These are phyloP conservation scores for Mimas tiliae DNA, from an alignment of 2,888 invertebrate species.

Conservation along the genomic window DNA sequence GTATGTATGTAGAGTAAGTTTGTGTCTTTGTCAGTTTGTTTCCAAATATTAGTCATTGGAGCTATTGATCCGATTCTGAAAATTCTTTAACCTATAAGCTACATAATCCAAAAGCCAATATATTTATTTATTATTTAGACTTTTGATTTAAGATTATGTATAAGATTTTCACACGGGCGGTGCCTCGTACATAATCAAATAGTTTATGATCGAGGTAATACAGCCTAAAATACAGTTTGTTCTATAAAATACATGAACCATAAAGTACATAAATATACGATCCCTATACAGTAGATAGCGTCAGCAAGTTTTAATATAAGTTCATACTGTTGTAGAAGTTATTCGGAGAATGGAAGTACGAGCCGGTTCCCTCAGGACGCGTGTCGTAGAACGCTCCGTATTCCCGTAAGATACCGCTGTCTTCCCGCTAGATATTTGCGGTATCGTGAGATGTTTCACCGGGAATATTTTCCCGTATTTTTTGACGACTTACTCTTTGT, in stretches of 20 bases:
- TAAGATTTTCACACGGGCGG: too few relatives aligned
- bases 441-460: background rate
- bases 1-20: too few relatives aligned
- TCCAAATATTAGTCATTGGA: too few relatives aligned
- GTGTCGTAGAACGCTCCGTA: constrained; percentile 6
- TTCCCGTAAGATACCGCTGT: constrained; percentile 2
- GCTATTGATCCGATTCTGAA: too few relatives aligned
- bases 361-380: background rate
- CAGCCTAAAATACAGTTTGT: too few relatives aligned
- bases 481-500: constrained; percentile 9
- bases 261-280: constrained; percentile 6
- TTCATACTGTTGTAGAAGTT: constrained; percentile 17
- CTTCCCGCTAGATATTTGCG: constrained; percentile 15
- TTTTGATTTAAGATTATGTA: too few relatives aligned
- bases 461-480: background rate
- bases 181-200: too few relatives aligned
- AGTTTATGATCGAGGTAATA: too few relatives aligned
- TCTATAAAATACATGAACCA: background rate
- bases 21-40: too few relatives aligned
- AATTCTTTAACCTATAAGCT: too few relatives aligned
- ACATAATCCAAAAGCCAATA: too few relatives aligned
- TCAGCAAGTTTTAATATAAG: constrained; percentile 14
- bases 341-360: constrained; percentile 7
- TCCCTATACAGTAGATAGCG: background rate
- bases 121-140: too few relatives aligned